Conservation (phyloP, 2,113 vertebrate species). For the Stictonetta naevosa region DNA sequence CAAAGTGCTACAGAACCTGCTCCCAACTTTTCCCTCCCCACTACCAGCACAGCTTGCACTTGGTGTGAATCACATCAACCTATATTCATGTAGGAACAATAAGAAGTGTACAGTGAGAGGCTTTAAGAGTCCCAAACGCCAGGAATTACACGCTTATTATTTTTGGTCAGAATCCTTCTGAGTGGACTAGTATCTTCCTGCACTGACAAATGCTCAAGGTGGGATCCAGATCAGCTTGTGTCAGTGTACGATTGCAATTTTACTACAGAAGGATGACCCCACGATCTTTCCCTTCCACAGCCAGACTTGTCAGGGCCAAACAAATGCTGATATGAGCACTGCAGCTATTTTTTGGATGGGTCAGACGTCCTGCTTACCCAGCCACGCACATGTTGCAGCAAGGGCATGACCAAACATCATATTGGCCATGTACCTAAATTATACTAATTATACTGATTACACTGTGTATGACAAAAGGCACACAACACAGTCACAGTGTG, state of each 20-base stretch:
- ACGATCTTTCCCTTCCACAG: background rate
- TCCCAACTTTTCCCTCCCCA: background rate
- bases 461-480: background rate
- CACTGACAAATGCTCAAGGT: background rate
- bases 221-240: background rate
- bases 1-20: background rate
- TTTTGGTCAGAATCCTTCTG: background rate
- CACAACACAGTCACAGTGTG: background rate
- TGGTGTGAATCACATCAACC: background rate
- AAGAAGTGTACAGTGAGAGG: background rate
- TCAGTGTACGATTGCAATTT: background rate
- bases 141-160: background rate
- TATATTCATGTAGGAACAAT: background rate
- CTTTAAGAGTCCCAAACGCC: background rate
- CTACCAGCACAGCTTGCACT: background rate
- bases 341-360: background rate
- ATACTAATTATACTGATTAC: background rate
- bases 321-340: background rate
- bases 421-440: background rate
- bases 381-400: rapidly evolving
- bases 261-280: background rate
- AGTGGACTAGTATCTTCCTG: background rate
- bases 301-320: background rate
- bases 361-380: background rate
- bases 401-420: background rate